Evolutionary conservation across 2,888 invertebrate species (phyloP).

Genomic region (Noctua fimbriata): DNA sequence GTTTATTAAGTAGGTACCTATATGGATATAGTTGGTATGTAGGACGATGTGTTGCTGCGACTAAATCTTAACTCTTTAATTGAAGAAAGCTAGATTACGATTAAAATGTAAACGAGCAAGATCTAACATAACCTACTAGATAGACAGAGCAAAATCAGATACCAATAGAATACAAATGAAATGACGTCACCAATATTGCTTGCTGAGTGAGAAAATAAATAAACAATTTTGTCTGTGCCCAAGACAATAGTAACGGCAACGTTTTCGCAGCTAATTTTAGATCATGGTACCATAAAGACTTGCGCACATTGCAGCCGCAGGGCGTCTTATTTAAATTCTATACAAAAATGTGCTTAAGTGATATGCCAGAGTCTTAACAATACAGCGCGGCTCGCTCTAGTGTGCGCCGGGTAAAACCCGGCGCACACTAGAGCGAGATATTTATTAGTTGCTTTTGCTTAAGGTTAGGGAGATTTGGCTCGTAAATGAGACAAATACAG

Average conservation of each 20-base stretch:
- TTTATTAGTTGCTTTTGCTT: neutral
- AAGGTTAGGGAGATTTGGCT: neutral
- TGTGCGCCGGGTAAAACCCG: too few species aligned
- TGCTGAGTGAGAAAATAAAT: constrained; percentile 30
- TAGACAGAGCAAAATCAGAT: neutral
- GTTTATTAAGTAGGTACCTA: too few species aligned
- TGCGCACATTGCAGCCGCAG: too few species aligned
- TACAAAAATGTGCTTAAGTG: neutral
- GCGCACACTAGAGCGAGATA: too few species aligned
- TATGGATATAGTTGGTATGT: too few species aligned
- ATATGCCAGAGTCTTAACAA: neutral
- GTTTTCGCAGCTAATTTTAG: too few species aligned
- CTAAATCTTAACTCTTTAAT: neutral
- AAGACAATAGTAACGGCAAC: neutral
- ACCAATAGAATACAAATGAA: neutral
- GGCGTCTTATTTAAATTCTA: too few species aligned
- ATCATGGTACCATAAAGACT: too few species aligned
- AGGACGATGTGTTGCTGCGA: neutral
- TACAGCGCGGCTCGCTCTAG: neutral
- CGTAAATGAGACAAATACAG: neutral
- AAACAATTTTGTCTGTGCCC: neutral
- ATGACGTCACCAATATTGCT: neutral
- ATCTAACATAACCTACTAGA: neutral
- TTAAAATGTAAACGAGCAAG: neutral
- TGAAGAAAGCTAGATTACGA: neutral